These are phyloP conservation scores for Notospermus geniculatus DNA, from an alignment of 1,140 invertebrate species.

Conservation along the genomic window DNA sequence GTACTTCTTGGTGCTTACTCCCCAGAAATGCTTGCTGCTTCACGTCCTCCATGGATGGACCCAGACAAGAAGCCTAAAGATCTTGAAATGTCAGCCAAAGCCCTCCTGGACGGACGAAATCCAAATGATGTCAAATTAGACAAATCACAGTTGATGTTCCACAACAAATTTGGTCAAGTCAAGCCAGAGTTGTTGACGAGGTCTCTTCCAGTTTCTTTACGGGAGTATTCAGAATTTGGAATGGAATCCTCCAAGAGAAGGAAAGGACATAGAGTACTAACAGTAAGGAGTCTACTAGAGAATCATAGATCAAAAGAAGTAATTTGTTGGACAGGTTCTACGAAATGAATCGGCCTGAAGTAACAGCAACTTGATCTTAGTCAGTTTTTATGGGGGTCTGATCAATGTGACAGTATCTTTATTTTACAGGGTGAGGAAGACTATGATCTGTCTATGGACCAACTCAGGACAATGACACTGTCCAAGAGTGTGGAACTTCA, in stretches of 20 bases:
- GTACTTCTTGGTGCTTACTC: too few relatives aligned
- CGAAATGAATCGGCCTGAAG: slow-evolving; percentile 7
- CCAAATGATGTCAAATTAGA: slow-evolving; percentile 44
- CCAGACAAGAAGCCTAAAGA: slow-evolving; percentile 42
- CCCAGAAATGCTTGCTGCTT: slow-evolving; percentile 29
- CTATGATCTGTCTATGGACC: slow-evolving; percentile 23
- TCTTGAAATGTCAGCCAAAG: slow-evolving; percentile 37
- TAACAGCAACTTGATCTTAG: too few relatives aligned
- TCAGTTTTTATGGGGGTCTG: background rate
- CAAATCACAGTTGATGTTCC: slow-evolving; percentile 29
- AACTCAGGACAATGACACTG: slow-evolving; percentile 8
- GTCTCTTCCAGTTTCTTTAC: slow-evolving; percentile 26
- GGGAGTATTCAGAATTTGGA: slow-evolving; percentile 34
- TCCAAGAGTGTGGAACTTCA: slow-evolving; percentile 32
- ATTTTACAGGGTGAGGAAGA: slow-evolving; percentile 34
- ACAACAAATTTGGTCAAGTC: slow-evolving; percentile 45
- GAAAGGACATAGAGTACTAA: slow-evolving; percentile 32
- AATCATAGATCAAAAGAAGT: too few relatives aligned
- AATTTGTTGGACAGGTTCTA: too few relatives aligned
- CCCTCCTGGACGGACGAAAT: slow-evolving; percentile 38
- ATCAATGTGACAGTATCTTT: slow-evolving; percentile 5
- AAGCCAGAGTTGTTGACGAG: slow-evolving; percentile 22
- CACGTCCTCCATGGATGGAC: slow-evolving; percentile 37
- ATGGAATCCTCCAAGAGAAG: slow-evolving; percentile 29
- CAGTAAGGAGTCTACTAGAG: too few relatives aligned